These are phyloP conservation scores for Aegotheles bennettii DNA, from an alignment of 2,113 vertebrate species.

Conservation along the genomic window DNA sequence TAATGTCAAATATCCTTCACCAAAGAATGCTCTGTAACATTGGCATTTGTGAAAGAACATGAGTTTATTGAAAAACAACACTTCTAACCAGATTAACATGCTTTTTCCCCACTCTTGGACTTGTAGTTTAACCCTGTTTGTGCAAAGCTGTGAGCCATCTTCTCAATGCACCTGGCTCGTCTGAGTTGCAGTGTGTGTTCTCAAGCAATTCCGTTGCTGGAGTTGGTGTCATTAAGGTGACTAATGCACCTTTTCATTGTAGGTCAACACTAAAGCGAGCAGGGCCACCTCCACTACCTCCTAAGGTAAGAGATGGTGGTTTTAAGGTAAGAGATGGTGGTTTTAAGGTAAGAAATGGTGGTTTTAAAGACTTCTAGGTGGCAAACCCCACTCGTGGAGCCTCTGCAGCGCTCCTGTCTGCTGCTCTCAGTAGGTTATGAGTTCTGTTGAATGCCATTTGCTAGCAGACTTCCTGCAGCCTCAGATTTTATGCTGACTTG, in stretches of 20 bases:
- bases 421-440: background rate
- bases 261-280: constrained; percentile 89
- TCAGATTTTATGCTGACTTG: background rate
- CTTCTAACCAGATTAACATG: constrained; percentile 8
- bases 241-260: background rate
- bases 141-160: background rate
- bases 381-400: background rate
- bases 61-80: background rate
- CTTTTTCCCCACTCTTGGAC: background rate
- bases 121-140: background rate
- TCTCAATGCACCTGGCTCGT: background rate
- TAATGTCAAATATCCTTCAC: background rate
- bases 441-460: background rate
- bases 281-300: constrained; percentile 89
- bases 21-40: accelerated
- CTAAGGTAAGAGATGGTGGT: constrained; percentile 80
- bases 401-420: background rate
- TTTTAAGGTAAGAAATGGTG: constrained; percentile 80
- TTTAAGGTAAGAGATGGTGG: constrained; percentile 65
- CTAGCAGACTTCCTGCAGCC: background rate
- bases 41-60: background rate
- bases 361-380: accelerated
- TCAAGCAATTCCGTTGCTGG: background rate
- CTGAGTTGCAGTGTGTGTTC: background rate
- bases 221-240: background rate